Evolutionary conservation across 2,113 vertebrate species (phyloP), one percentile per base, ranked within the genome.

Genomic region (Hippocampus zosterae): DNA sequence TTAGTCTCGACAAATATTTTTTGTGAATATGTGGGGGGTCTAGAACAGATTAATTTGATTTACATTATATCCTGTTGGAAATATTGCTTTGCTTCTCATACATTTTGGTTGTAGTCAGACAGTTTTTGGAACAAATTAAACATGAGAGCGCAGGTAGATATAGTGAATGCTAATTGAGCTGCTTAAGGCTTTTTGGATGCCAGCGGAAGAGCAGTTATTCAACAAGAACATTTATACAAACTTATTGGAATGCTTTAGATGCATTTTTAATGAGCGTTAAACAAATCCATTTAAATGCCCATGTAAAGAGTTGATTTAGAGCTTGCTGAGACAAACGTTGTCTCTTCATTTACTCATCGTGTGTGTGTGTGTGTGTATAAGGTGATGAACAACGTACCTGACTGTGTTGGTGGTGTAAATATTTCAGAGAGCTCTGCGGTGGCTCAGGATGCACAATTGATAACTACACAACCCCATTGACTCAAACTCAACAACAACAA

Each of bases 291-390:
- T 71, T 50, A 71, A 76, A 68, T 60, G 29, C 33, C 33, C 11
- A 21, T 18, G 27, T 19, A 40, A 40, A 37, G 56, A 29, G 33
- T 25, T 65, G 63, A 65, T 65, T 65, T 46, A 27, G 42, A 46
- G 41, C 64, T 72, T 82, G 81, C 81, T 71, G 76, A 74, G 71
- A 69, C 75, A 79, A 61, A 70, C 6, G 72, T 71, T 69, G 80
- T 78, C 65, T 85, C 84, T 87, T 87, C 87, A 88, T 90, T 85
- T 76, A 69, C 12, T 60, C 27, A 29, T 60, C 5, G 41, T 64
- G 37, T 7, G 40, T 64, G 61, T 42, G 29, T 62, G 60, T 62
- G 60, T 62, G 19, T 40, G 61, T 60, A 60, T 60, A 27, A 19
- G 57, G 27, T 60, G 57, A 60, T 60, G 57, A 60, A 60, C 27